phyloP scores from a whole-genome alignment of 2,113 vertebrate genomes.

The Theropithecus gelada region DNA sequence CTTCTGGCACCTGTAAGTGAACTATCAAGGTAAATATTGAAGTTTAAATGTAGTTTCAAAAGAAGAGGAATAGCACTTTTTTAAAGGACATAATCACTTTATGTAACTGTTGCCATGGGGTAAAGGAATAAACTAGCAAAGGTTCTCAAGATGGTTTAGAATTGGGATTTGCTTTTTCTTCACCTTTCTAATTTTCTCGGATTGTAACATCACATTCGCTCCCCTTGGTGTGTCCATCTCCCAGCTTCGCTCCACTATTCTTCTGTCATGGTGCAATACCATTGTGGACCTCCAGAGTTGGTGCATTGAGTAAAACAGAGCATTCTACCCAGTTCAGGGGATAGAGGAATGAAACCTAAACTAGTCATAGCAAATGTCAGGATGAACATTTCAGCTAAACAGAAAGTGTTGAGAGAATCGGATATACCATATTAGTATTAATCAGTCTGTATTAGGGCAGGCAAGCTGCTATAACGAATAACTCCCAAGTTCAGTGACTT shows the following conservation, averaged over 20 bases:
- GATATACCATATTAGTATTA: background rate
- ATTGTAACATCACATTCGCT: background rate
- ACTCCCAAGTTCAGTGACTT: background rate
- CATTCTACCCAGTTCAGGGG: background rate
- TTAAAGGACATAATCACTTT: background rate
- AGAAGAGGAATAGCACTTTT: background rate
- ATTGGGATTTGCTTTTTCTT: background rate
- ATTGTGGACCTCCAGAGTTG: background rate
- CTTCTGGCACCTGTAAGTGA: constrained; percentile 83
- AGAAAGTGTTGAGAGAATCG: background rate
- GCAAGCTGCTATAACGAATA: background rate
- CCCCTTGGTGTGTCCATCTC: background rate
- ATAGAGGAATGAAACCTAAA: background rate
- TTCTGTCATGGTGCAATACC: background rate
- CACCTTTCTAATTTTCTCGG: background rate
- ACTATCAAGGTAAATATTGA: constrained; percentile 85
- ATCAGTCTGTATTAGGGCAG: background rate
- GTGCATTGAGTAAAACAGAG: background rate
- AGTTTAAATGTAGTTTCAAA: constrained; percentile 35
- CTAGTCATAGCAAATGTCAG: background rate
- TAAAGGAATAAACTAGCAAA: background rate
- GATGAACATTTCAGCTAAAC: background rate
- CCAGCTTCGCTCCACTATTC: background rate
- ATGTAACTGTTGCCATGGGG: background rate
- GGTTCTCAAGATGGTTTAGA: background rate